These are phyloP conservation scores for Mantis religiosa DNA, from an alignment of 2,888 invertebrate species.

Conservation along the genomic window DNA sequence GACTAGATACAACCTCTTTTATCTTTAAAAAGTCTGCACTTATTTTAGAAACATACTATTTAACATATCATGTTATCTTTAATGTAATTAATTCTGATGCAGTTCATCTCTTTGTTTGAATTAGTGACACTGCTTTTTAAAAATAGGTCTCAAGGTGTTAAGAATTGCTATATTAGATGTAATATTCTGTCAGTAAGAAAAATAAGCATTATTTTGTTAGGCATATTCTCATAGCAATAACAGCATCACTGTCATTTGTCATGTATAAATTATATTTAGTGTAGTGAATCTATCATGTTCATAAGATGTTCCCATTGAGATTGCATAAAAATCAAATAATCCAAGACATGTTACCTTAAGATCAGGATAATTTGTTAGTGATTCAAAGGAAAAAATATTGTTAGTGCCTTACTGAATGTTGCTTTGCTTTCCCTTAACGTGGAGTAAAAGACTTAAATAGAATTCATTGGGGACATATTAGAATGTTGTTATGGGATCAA, in stretches of 20 bases:
- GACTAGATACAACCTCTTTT: too few species aligned
- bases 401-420: not conserved
- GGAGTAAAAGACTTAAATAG: not conserved
- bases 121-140: not conserved
- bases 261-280: not conserved
- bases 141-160: not conserved
- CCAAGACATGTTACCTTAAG: not conserved
- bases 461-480: not conserved
- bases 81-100: too few species aligned
- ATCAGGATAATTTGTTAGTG: not conserved
- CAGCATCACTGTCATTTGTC: not conserved
- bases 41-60: too few species aligned
- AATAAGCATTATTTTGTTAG: not conserved
- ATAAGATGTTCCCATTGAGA: not conserved
- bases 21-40: too few species aligned
- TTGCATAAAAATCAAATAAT: not conserved
- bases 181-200: not conserved
- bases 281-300: not conserved
- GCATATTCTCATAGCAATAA: not conserved
- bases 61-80: too few species aligned
- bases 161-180: not conserved
- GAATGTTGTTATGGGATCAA: too few species aligned
- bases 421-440: not conserved
- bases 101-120: too few species aligned
- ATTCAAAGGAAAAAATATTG: not conserved